Evolutionary conservation across 2,113 vertebrate species (phyloP), one percentile per base, ranked within the genome.

Genomic region (Uria aalge): DNA sequence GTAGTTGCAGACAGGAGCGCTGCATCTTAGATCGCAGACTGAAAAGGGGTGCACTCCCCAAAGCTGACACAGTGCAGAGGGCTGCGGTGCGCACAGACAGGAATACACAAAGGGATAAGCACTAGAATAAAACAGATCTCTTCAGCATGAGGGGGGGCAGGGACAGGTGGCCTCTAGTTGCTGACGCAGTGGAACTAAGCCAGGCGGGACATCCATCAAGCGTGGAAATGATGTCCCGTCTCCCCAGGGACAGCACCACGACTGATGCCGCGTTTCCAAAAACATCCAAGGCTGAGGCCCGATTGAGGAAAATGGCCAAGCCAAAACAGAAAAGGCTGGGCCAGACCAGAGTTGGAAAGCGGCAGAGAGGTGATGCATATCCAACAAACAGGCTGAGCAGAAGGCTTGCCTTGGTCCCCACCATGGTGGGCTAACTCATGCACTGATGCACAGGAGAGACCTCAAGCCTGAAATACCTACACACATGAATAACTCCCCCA

Each of bases 371-470:
- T 26, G 43, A 90, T 34, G 48, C 50, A 63, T 3, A 59, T 20
- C 60, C 38, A 12, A 27, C 47, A 38, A 50, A 4, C 9, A 81
- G 67, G 38, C 73, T 52, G 50, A 85, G 53, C 64, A 50, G 77
- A 21, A 43, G 84, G 48, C 57, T 67, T n/a, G 21, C 41, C 32
- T 74, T 34, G 22, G 52, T 26, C 47, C 34, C 16, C 29, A 11
- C 48, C 4, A 0, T 0, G 4, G 23, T 19, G 36, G 45, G 60
- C 47, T 43, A 73, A 43, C 19, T 77, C 32, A 5, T 3, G 40
- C 60, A 57, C 43, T 24, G 47, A 30, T 7, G 50, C 60, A 36
- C 32, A 21, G 30, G 23, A 67, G 23, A 79, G 45, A 34, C 38
- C 29, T 18, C 50, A 68, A 91, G 47, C 60, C 85, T 88, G 73